These are phyloP conservation scores for Hippasteria phrygiana DNA, from an alignment of 53 echinoderm and acorn worm genomes.

Conservation along the genomic window DNA sequence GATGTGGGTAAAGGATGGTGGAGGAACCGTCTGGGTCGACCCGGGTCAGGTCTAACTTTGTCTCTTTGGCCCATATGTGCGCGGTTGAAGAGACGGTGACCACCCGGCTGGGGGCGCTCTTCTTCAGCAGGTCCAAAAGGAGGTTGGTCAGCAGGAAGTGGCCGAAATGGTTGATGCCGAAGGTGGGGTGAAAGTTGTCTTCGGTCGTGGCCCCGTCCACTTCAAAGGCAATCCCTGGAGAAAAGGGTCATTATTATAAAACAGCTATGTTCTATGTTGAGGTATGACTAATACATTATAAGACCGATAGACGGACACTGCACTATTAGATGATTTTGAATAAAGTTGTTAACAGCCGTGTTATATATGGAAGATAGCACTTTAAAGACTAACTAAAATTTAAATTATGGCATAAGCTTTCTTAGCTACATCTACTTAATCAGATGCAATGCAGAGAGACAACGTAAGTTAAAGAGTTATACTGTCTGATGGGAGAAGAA, in stretches of 20 bases:
- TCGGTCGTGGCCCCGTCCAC: slow-evolving; percentile 23
- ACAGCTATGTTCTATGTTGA: too few species aligned
- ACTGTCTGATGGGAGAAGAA: too few species aligned
- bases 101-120: slow-evolving; percentile 80
- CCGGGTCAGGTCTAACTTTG: slow-evolving; percentile 33
- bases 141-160: slow-evolving; percentile 88
- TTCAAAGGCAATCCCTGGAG: slow-evolving; percentile 59
- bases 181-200: slow-evolving; percentile 81
- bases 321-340: too few species aligned
- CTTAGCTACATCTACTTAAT: too few species aligned
- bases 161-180: slow-evolving; percentile 86
- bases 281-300: too few species aligned
- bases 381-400: too few species aligned
- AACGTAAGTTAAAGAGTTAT: too few species aligned
- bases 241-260: background rate
- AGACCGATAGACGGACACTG: too few species aligned
- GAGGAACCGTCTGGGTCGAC: background rate
- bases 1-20: slow-evolving; percentile 45
- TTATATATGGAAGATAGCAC: too few species aligned
- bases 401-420: too few species aligned
- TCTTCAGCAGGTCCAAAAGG: slow-evolving; percentile 81
- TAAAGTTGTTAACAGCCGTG: too few species aligned
- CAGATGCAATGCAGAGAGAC: too few species aligned
- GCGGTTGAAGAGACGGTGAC: slow-evolving; percentile 81
- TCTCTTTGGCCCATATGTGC: slow-evolving; percentile 27